Percentiles rank a stretch among this genome's conserved stretches.
These are phyloP conservation scores for Pilophorus perplexus DNA, from an alignment of 2,888 invertebrate species.

Conservation along the genomic window DNA sequence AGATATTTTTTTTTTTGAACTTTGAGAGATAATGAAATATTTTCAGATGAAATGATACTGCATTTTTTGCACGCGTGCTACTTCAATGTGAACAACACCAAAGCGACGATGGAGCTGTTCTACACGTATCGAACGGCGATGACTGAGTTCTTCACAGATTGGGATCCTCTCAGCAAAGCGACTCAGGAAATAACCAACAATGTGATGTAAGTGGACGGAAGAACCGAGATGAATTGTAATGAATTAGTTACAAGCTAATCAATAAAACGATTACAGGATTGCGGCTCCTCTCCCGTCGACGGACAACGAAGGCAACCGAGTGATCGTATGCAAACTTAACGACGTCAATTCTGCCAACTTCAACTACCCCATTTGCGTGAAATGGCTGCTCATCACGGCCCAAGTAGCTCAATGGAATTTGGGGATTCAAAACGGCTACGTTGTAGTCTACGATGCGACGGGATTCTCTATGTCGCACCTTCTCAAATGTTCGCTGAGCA, in stretches of 20 bases:
- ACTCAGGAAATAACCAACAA: constrained; percentile 42
- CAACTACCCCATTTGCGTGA: constrained; percentile 47
- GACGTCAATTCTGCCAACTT: constrained; percentile 46
- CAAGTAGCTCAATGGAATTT: constrained; percentile 46
- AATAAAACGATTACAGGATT: too few relatives aligned
- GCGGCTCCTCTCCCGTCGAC: constrained; percentile 46
- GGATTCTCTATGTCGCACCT: constrained; percentile 47
- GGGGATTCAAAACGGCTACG: constrained; percentile 48
- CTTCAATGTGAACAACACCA: constrained; percentile 47
- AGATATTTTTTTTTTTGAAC: too few relatives aligned
- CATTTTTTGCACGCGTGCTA: constrained; percentile 48
- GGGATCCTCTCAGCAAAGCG: constrained; percentile 44
- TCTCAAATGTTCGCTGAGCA: constrained; percentile 46
- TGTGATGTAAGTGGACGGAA: constrained; percentile 38
- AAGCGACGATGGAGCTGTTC: constrained; percentile 45
- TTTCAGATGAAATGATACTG: constrained; percentile 47
- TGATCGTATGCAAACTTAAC: constrained; percentile 46
- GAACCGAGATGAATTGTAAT: not conserved
- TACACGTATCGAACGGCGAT: constrained; percentile 45
- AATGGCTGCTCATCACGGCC: constrained; percentile 48
- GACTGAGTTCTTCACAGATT: constrained; percentile 47
- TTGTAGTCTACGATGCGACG: constrained; percentile 48
- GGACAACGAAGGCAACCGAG: constrained; percentile 42
- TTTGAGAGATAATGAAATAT: too few relatives aligned
- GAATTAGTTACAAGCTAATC: not conserved